A percentile compares a stretch with the other conserved stretches of the same genome.
Evolutionary conservation across 1,140 invertebrate genomes (phyloP).

Genomic region (Bombyx mori): ASM3026992v2 NC_085112.1:4789001-4789500

Average conservation of each 20-base stretch:
- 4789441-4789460: conserved; percentile 79
- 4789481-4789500: conserved; percentile 73
- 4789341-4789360: conserved; percentile 77
- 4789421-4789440: conserved; percentile 73
- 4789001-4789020: conserved; percentile 17
- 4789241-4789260: not conserved
- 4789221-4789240: not conserved
- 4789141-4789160: conserved; percentile 72
- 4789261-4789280: conserved; percentile 11
- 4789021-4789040: conserved; percentile 3
- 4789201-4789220: conserved; percentile 68
- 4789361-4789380: conserved; percentile 78
- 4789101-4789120: conserved; percentile 64
- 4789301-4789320: conserved; percentile 76
- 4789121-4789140: conserved; percentile 72
- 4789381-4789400: conserved; percentile 79
- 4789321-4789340: conserved; percentile 79
- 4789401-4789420: conserved; percentile 77
- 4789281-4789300: conserved; percentile 69
- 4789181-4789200: conserved; percentile 67
- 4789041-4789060: not conserved
- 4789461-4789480: conserved; percentile 81
- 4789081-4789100: conserved; percentile 11
- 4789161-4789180: conserved; percentile 44
- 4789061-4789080: not conserved